Evolutionary conservation across 2,797 vertebrate species (phyloP), one percentile per base, ranked within the genome.

Genomic region (Acanthornis magna): DNA sequence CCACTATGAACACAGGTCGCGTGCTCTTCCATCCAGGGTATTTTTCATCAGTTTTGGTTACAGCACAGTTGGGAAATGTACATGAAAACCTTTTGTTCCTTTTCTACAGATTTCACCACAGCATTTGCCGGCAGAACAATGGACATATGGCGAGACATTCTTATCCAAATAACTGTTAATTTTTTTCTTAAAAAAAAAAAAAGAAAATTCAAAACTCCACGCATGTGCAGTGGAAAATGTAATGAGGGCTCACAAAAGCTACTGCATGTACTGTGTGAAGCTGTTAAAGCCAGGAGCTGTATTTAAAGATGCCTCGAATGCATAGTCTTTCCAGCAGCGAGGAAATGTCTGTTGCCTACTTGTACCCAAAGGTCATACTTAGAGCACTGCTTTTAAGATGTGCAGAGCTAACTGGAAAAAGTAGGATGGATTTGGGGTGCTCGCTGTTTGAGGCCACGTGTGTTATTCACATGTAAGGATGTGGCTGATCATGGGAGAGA

Each of bases 121-220:
- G 94, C 96, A 95, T 92, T 97, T 94, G 88, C 93, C 90, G 70
- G 53, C 85, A 94, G 91, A 97, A 95, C 91, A 96, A 94, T 61
- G 95, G 91, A 91, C 96, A 96, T 96, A 95, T 91, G 96, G 95
- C 53, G 57, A 91, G 78, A 95, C 81, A 75, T 87, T 91, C 91
- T 90, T 94, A 88, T 47, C 89, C 93, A 96, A 96, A 93, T 94
- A 93, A 93, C 93, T 95, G 92, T 75, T 95, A 96, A 96, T 93
- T 96, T 88, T 63, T 83, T 96, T 82, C 80, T 81, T 29, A 42
- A 79, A 67, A 60, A 67, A 45, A 11, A 18, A 38, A 68, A 38
- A 45, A 11, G 16, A 38, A 68, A 54, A 90, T 19, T 34, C 89
- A n/a, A n/a, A n/a, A n/a, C n/a, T n/a, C n/a, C n/a, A 80, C 78